phyloP scores from a whole-genome alignment of 2,797 vertebrate species.

The Tenualosa thibaudeaui region DNA sequence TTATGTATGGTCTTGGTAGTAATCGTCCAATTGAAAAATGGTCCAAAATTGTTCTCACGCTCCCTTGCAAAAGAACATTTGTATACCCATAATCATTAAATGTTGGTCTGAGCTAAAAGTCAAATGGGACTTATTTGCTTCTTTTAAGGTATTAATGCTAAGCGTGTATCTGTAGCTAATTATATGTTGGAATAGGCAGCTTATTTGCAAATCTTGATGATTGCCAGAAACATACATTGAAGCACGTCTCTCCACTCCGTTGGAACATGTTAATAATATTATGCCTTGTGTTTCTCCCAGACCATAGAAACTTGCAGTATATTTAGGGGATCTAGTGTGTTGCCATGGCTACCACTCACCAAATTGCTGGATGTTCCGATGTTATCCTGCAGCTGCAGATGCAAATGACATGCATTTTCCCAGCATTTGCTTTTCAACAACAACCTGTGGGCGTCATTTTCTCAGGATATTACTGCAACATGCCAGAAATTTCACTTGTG shows the following conservation, averaged over 20 bases:
- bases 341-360: slow-evolving; percentile 58
- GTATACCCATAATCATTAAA: not conserved
- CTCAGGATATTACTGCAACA: not conserved
- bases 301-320: slow-evolving; percentile 43
- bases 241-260: slow-evolving; percentile 9
- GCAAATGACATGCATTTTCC: slow-evolving; percentile 47
- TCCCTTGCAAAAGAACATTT: not conserved
- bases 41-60: too few species aligned
- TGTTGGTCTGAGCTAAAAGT: not conserved
- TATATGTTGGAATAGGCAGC: not conserved
- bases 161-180: not conserved
- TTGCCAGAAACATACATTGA: not conserved
- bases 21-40: too few species aligned
- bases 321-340: slow-evolving; percentile 55
- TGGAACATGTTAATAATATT: slow-evolving; percentile 43
- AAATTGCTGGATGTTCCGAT: slow-evolving; percentile 50
- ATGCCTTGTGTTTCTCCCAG: slow-evolving; percentile 43
- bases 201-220: not conserved
- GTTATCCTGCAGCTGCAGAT: slow-evolving; percentile 49
- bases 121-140: not conserved
- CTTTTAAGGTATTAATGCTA: not conserved
- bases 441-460: not conserved
- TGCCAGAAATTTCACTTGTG: not conserved
- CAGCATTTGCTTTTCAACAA: slow-evolving; percentile 29
- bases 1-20: not conserved